A percentile compares a stretch with the other conserved stretches of the same genome.
phyloP scores from a whole-genome alignment of 2,888 invertebrate genomes.

The Alsophila aescularia region DNA sequence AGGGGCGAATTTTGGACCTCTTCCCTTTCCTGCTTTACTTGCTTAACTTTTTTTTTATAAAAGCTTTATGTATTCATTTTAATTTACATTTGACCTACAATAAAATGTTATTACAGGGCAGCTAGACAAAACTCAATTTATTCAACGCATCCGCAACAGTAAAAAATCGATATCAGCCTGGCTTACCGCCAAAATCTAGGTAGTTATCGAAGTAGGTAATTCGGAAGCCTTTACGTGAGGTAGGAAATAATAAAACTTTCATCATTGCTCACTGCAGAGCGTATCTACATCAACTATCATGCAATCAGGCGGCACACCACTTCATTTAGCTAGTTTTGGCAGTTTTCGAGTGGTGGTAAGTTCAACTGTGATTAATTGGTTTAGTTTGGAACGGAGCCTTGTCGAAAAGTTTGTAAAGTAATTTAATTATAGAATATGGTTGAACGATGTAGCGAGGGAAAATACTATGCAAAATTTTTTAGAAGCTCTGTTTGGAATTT shows the following conservation, averaged over 20 bases:
- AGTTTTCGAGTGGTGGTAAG: constrained; percentile 17
- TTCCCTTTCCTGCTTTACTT: not conserved
- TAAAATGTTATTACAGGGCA: not conserved
- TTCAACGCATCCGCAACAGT: constrained; percentile 16
- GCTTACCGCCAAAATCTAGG: constrained; percentile 30
- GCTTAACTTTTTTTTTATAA: not conserved
- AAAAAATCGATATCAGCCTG: constrained; percentile 32
- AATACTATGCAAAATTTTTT: too few species aligned
- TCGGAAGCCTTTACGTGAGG: constrained; percentile 24
- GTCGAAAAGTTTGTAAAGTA: constrained; percentile 14
- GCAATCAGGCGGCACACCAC: constrained; percentile 20
- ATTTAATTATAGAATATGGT: constrained; percentile 8
- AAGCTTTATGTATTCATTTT: too few species aligned
- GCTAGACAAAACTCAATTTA: not conserved
- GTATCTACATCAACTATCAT: too few species aligned
- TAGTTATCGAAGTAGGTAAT: constrained; percentile 9
- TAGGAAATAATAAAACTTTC: constrained; percentile 26
- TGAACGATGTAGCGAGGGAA: not conserved
- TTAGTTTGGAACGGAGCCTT: constrained; percentile 13
- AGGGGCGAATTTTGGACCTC: constrained; percentile 1
- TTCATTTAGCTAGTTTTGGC: constrained; percentile 23
- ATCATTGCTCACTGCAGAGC: constrained; percentile 31
- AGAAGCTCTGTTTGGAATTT: too few species aligned
- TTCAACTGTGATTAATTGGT: constrained; percentile 20
- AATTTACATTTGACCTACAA: not conserved